Evolutionary conservation across 2,888 invertebrate species (phyloP).

Genomic region (Hydriomena furcata): DNA sequence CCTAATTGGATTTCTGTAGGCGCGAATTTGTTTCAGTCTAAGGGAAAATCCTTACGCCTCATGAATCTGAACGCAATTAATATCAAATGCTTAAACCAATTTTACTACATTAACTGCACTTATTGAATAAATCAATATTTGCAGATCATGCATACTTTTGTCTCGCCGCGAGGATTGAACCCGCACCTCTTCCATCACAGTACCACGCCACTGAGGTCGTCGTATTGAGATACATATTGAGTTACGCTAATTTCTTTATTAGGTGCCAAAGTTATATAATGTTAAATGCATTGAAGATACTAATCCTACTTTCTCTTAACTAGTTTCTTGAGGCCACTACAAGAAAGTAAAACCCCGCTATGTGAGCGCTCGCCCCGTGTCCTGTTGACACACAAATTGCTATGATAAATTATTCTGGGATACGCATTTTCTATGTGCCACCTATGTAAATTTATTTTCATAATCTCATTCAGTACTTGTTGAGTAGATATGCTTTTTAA

Average conservation of each 20-base stretch:
- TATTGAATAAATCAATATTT: too few relatives aligned
- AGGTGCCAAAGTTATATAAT: constrained; percentile 62
- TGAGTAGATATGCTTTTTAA: neutral
- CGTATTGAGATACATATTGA: too few relatives aligned
- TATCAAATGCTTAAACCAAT: constrained; percentile 30
- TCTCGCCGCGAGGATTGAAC: too few relatives aligned
- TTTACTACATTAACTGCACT: too few relatives aligned
- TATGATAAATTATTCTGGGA: constrained; percentile 71
- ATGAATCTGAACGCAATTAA: constrained; percentile 41
- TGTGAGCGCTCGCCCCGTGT: constrained; percentile 75
- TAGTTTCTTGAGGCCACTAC: constrained; percentile 78
- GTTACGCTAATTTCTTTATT: constrained; percentile 33
- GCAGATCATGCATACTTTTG: too few relatives aligned
- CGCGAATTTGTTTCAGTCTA: constrained; percentile 72
- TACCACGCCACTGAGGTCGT: too few relatives aligned
- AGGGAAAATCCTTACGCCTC: constrained; percentile 56
- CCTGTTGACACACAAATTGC: constrained; percentile 78
- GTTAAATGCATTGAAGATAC: constrained; percentile 69
- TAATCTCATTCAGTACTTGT: neutral
- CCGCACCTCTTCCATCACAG: too few relatives aligned
- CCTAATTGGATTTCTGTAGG: constrained; percentile 74
- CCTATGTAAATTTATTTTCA: constrained; percentile 16
- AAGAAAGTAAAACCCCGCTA: constrained; percentile 83
- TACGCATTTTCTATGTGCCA: constrained; percentile 46
- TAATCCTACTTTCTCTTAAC: constrained; percentile 82